Base-by-base conservation (phyloP, 2,888 invertebrate genomes). In the Candidula unifasciata region DNA sequence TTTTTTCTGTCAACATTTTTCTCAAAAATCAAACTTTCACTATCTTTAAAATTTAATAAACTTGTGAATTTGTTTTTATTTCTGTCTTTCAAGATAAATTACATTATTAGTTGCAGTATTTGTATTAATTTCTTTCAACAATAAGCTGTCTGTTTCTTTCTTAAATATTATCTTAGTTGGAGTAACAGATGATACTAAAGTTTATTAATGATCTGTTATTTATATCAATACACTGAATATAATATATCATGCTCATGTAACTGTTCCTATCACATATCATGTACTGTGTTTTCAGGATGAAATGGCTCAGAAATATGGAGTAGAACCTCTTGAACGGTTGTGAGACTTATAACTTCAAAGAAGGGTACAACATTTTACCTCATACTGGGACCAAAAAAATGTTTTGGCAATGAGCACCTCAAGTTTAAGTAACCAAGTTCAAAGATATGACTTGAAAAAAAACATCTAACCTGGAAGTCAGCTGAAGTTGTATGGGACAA, bases 301-400 rank as follows among this genome's bases (percentile, higher is more conserved):
- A 27, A 85, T 88, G 76, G 87, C 87, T 68, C 83, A 85, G 30
- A 87, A 87, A 54, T 88, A 87, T 84, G 87, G 60, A n/a, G 79
- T 79, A 35, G 69, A 71, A 16, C 78, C 78, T 57, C 35, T 83
- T 18, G 30, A 60, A 57, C 16, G 71, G 37, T 21, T 60, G 16
- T 80, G 80, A 80, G 74, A 52, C 54, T 13, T 18, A 18, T 52
- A 10, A 30, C 54, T n/a, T n/a, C n/a, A n/a, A n/a, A n/a, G n/a
- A n/a, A n/a, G n/a, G n/a, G n/a, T n/a, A n/a, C n/a, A n/a, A n/a
- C n/a, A n/a, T 52, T 27, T 33, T 44, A 30, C 54, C 27, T 73
- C 30, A 74, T 74, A 30, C n/a, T 74, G 24, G 74, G 54, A 54
- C 27, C 30, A 74, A 33, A 13, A 37, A n/a, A 44, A 44, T 44